Conservation (phyloP, 1,140 invertebrate genomes). For the Zophobas morio region DNA sequence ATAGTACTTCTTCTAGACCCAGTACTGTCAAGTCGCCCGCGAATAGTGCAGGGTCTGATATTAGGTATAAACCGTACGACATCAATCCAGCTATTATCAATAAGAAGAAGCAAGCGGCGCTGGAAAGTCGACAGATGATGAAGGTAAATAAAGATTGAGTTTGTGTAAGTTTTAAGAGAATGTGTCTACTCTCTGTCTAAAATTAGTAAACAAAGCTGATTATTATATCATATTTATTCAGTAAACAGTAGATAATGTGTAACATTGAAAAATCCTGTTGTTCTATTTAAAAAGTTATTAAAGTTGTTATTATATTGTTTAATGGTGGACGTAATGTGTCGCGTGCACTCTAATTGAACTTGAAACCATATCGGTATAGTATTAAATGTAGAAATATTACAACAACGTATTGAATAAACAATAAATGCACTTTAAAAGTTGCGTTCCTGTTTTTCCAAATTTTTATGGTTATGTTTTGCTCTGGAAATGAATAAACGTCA, state of each 20-base stretch:
- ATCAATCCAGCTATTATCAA: constrained; percentile 73
- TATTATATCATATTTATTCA: constrained; percentile 39
- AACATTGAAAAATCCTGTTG: constrained; percentile 25
- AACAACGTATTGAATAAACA: too few species aligned
- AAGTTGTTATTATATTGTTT: constrained; percentile 15
- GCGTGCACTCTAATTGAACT: constrained; percentile 11
- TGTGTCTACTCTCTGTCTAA: constrained; percentile 28
- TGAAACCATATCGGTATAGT: not conserved
- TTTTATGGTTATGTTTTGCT: not conserved
- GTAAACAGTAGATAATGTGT: constrained; percentile 29
- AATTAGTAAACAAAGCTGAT: constrained; percentile 20
- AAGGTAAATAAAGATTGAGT: constrained; percentile 66
- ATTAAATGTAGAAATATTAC: not conserved
- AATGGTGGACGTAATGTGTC: constrained; percentile 11
- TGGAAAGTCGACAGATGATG: constrained; percentile 65
- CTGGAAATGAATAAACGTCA: too few species aligned
- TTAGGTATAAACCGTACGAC: constrained; percentile 82
- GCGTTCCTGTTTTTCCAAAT: not conserved
- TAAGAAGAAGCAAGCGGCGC: constrained; percentile 69
- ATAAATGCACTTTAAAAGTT: too few species aligned
- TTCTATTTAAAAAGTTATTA: constrained; percentile 41
- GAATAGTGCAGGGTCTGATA: constrained; percentile 72
- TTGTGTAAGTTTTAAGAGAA: constrained; percentile 19
- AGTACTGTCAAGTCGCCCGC: constrained; percentile 71
- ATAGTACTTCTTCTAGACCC: constrained; percentile 69